These are phyloP conservation scores for Panagrolaimus sp. DNA, from an alignment of 1,140 invertebrate species.

Conservation along the genomic window DNA sequence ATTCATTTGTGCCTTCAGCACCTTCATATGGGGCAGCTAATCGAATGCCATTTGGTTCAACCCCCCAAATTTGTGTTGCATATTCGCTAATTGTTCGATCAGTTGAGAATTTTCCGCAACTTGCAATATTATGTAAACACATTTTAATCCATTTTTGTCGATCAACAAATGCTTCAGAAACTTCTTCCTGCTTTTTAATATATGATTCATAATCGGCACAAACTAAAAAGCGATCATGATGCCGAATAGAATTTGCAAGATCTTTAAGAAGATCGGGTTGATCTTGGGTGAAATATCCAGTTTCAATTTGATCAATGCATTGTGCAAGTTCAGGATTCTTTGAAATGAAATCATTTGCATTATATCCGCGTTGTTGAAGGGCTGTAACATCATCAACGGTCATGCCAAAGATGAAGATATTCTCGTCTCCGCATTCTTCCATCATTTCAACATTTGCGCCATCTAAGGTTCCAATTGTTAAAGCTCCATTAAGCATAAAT, in stretches of 20 bases:
- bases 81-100: constrained; percentile 87
- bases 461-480: constrained; percentile 96
- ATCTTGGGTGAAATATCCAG: constrained; percentile 88
- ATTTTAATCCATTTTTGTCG: constrained; percentile 86
- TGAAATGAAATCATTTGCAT: constrained; percentile 87
- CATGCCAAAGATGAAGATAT: constrained; percentile 99
- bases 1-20: background rate
- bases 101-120: constrained; percentile 87
- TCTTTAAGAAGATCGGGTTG: constrained; percentile 84
- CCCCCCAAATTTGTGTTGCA: constrained; percentile 7
- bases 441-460: constrained; percentile 99
- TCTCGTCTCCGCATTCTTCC: constrained; percentile 91
- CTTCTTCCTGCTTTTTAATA: constrained; percentile 82
- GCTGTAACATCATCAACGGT: constrained; percentile 81
- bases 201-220: constrained; percentile 93
- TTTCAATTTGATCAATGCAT: constrained; percentile 89
- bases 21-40: constrained; percentile 14
- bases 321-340: constrained; percentile 80
- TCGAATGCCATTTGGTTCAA: constrained; percentile 3
- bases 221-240: constrained; percentile 86
- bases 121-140: constrained; percentile 89
- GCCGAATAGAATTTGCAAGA: constrained; percentile 79
- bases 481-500: constrained; percentile 78
- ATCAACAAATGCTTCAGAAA: constrained; percentile 71
- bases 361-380: constrained; percentile 75